These are phyloP conservation scores for Hydrozoanthus gracilis DNA, from an alignment of 92 coral and sea anemone species.

Conservation along the genomic window DNA sequence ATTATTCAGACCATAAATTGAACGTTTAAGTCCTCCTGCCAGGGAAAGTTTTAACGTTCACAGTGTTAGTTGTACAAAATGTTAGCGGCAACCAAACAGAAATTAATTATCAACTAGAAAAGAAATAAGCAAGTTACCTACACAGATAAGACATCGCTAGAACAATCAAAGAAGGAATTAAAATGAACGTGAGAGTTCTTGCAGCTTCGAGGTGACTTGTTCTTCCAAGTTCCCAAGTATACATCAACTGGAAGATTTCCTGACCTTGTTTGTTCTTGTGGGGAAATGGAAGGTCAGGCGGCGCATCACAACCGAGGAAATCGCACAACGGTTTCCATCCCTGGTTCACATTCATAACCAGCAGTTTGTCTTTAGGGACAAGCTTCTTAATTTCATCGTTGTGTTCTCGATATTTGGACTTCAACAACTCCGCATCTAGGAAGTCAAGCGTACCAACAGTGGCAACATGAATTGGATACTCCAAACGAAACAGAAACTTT, in stretches of 20 bases:
- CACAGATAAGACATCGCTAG: neutral
- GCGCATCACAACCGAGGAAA: neutral
- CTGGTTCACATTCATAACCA: neutral
- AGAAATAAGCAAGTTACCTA: no score
- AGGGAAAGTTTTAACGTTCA: no score
- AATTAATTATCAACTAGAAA: no score
- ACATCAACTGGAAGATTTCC: constrained; percentile 17
- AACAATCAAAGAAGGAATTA: neutral
- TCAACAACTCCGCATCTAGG: constrained; percentile 24
- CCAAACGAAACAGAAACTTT: constrained; percentile 17
- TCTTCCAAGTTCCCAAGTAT: constrained; percentile 27
- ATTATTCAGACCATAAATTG: no score
- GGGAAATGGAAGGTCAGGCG: constrained; percentile 14
- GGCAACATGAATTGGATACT: constrained; percentile 8
- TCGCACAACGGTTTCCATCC: constrained; percentile 24
- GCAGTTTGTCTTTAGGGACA: constrained; percentile 8
- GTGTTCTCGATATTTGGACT: constrained; percentile 23
- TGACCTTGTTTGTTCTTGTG: constrained; percentile 23
- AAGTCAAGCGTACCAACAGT: constrained; percentile 29
- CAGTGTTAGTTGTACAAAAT: no score
- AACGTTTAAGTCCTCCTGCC: no score
- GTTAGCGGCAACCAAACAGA: no score
- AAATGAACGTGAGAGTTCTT: constrained; percentile 7
- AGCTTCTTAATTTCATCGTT: neutral
- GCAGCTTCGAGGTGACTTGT: constrained; percentile 15